A percentile compares a stretch with the other conserved stretches of the same genome.
phyloP scores from a whole-genome alignment of 2,797 vertebrate genomes.

The Liasis olivaceus region DNA sequence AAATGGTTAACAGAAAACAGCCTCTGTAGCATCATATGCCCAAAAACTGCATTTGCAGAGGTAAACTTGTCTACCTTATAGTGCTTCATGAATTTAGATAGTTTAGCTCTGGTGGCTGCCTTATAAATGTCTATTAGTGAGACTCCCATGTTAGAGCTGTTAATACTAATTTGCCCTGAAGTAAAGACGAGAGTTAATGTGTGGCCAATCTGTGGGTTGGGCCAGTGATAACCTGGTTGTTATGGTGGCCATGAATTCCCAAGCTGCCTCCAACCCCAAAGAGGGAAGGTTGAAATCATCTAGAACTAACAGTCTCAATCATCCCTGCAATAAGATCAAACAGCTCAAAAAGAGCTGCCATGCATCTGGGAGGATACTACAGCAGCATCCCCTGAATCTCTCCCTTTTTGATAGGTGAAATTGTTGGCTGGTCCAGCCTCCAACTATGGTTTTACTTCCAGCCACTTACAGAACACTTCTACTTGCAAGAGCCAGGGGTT shows the following conservation, averaged over 20 bases:
- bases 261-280: too few species aligned
- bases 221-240: too few species aligned
- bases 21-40: background rate
- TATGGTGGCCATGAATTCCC: too few species aligned
- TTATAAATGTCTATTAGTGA: background rate
- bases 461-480: background rate
- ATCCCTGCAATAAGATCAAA: background rate
- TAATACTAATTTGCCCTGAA: too few species aligned
- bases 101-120: background rate
- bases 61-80: background rate
- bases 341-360: background rate
- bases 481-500: background rate
- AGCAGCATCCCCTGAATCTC: background rate
- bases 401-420: too few species aligned
- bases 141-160: background rate
- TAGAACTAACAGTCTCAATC: background rate
- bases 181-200: too few species aligned
- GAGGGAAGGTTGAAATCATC: too few species aligned
- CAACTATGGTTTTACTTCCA: background rate
- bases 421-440: background rate
- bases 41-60: background rate
- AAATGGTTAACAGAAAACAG: background rate
- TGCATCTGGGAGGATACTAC: background rate
- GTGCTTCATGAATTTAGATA: background rate
- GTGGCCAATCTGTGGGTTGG: too few species aligned